A percentile compares a stretch with the other conserved stretches of the same genome.
Conservation (phyloP, 2,888 invertebrate species). For the Ariolimax columbianus region DNA sequence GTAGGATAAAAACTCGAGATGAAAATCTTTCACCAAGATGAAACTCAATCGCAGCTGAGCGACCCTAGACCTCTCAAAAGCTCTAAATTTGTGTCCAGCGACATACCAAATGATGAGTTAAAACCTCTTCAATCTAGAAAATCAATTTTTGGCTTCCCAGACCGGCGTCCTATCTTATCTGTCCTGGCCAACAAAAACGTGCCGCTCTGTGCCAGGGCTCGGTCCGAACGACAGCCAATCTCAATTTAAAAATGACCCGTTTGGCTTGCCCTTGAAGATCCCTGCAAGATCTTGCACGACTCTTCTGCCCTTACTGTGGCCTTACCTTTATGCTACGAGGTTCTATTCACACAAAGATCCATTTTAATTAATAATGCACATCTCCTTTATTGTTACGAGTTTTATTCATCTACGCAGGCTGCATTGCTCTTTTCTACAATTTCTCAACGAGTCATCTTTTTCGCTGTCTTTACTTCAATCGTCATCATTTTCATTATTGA, state of each 20-base stretch:
- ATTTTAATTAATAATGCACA: no score
- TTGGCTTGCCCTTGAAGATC: background rate
- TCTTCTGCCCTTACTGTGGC: no score
- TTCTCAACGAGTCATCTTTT: no score
- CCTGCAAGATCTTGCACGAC: no score
- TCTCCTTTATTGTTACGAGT: no score
- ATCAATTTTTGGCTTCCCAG: background rate
- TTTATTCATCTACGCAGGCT: no score
- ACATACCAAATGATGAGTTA: slow-evolving; percentile 18
- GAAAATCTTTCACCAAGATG: background rate
- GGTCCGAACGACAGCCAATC: background rate
- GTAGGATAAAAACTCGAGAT: background rate
- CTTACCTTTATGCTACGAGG: no score
- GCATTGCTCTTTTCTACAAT: no score
- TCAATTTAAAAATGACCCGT: slow-evolving; percentile 9
- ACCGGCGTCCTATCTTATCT: slow-evolving; percentile 20
- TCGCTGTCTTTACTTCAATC: no score
- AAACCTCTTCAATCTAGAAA: background rate
- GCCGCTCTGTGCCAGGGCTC: background rate
- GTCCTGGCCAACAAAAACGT: background rate
- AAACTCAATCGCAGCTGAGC: background rate
- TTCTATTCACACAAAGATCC: no score
- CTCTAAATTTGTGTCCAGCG: slow-evolving; percentile 19
- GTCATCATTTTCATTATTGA: no score
- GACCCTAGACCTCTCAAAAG: background rate